phyloP scores from a whole-genome alignment of 2,888 invertebrate species.

The Hypolimnas misippus region DNA sequence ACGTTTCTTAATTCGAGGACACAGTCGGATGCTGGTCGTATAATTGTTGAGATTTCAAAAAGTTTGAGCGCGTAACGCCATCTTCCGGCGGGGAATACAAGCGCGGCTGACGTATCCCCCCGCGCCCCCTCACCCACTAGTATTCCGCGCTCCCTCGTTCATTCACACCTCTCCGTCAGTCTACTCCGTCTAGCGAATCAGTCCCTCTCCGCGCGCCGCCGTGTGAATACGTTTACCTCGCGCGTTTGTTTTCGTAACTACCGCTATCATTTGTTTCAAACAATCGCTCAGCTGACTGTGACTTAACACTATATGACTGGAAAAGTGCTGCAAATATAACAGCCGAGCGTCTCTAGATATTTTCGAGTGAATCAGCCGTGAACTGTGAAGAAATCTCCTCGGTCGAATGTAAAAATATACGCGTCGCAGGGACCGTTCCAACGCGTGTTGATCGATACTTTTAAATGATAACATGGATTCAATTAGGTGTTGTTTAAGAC shows the following conservation, averaged over 20 bases:
- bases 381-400: constrained; percentile 66
- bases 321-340: constrained; percentile 17
- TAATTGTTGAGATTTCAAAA: constrained; percentile 30
- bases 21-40: constrained; percentile 24
- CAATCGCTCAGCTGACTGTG: constrained; percentile 78
- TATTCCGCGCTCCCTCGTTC: constrained; percentile 55
- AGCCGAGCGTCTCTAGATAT: constrained; percentile 1
- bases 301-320: constrained; percentile 51
- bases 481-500: constrained; percentile 73
- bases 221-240: constrained; percentile 45
- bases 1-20: constrained; percentile 58
- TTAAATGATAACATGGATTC: constrained; percentile 83
- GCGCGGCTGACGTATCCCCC: constrained; percentile 44
- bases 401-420: constrained; percentile 80
- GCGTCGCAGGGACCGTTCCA: constrained; percentile 72
- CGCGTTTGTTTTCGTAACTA: constrained; percentile 56
- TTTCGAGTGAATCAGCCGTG: constrained; percentile 9
- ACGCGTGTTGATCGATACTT: constrained; percentile 82
- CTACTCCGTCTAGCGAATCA: constrained; percentile 51
- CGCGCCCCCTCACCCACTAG: constrained; percentile 45
- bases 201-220: constrained; percentile 67
- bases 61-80: constrained; percentile 56
- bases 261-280: constrained; percentile 75
- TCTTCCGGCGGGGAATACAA: constrained; percentile 55
- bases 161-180: constrained; percentile 58